Percentiles rank a stretch among this genome's conserved stretches.
These are phyloP conservation scores for Apodemia zela DNA, from an alignment of 2,888 invertebrate species.

Conservation along the genomic window DNA sequence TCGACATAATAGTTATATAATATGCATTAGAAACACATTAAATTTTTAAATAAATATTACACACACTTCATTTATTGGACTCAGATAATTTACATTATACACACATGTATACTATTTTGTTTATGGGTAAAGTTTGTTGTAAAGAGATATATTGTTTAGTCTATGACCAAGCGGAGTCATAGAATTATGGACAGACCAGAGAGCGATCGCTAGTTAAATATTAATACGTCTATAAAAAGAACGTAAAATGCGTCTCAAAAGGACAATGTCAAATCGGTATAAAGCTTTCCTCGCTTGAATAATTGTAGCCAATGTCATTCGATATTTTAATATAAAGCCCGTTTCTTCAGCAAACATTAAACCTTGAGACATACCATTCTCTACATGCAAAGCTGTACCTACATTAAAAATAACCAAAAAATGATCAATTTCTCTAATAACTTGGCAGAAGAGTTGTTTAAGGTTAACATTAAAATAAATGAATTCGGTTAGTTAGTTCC, in stretches of 20 bases:
- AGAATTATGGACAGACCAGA: too few species aligned
- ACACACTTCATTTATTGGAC: too few species aligned
- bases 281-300: slow-evolving; percentile 12
- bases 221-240: neutral
- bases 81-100: too few species aligned
- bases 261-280: neutral
- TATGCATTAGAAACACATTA: too few species aligned
- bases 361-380: slow-evolving; percentile 7
- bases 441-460: neutral
- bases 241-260: neutral
- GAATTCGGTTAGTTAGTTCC: neutral
- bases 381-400: neutral
- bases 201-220: too few species aligned
- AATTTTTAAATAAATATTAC: too few species aligned
- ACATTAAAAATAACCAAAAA: neutral
- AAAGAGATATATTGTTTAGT: too few species aligned
- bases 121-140: too few species aligned
- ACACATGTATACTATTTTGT: too few species aligned
- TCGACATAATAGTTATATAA: too few species aligned
- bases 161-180: too few species aligned
- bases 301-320: slow-evolving; percentile 2
- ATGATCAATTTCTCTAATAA: neutral
- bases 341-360: neutral
- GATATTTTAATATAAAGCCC: slow-evolving; percentile 5
- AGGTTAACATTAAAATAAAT: neutral